Evolutionary conservation across 2,113 vertebrate genomes (phyloP).

Genomic region (Cyanoderma ruficeps): DNA sequence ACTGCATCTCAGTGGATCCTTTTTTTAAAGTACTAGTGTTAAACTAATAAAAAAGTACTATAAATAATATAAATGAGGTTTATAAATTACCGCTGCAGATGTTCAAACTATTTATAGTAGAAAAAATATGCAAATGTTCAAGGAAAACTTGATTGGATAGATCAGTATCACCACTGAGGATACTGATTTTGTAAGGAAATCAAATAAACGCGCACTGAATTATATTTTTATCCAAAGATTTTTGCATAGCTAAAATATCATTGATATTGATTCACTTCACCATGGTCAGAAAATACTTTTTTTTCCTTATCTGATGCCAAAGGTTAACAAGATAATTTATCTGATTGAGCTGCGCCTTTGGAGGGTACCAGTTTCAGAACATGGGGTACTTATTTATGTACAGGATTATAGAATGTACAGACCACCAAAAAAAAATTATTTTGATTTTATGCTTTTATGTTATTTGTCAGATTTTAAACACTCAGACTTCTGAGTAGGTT

Average conservation of each 20-base stretch:
- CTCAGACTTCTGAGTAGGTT: neutral
- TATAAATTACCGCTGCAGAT: constrained; percentile 49
- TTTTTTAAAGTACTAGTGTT: neutral
- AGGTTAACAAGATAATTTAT: neutral
- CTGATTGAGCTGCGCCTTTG: neutral
- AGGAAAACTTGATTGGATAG: constrained; percentile 47
- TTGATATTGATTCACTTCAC: neutral
- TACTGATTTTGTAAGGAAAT: constrained; percentile 43
- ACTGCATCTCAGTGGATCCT: neutral
- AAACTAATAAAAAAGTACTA: constrained; percentile 45
- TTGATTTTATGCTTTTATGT: neutral
- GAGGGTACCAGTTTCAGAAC: neutral
- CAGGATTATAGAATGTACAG: neutral
- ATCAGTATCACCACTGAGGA: constrained; percentile 17
- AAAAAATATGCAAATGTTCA: constrained; percentile 54
- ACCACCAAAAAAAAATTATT: neutral
- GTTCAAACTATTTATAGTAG: constrained; percentile 60
- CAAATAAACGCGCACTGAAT: constrained; percentile 5
- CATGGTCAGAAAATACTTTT: neutral
- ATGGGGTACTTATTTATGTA: neutral
- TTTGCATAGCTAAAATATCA: neutral
- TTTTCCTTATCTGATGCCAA: neutral
- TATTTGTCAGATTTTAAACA: neutral
- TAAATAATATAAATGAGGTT: constrained; percentile 27
- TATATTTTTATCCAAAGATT: constrained; percentile 5